Conservation (phyloP, 2,113 vertebrate species). For the Mirza zaza region DNA sequence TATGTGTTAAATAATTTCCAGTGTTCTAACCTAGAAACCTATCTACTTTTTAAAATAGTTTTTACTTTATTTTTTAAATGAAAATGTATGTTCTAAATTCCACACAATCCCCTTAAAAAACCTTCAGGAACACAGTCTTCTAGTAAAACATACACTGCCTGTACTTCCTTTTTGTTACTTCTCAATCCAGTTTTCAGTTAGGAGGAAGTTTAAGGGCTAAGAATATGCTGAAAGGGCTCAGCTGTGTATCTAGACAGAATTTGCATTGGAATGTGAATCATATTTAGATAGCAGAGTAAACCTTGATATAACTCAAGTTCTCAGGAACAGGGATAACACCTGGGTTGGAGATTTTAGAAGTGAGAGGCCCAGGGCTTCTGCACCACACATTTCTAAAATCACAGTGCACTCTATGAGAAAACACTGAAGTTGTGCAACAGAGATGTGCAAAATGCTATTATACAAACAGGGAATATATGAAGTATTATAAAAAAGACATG, state of each 20-base stretch:
- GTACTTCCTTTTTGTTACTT: not conserved
- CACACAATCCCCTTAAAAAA: not conserved
- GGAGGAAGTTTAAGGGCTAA: not conserved
- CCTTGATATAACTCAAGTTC: not conserved
- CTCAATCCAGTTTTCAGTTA: conserved; percentile 36
- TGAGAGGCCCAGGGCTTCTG: not conserved
- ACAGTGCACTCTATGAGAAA: not conserved
- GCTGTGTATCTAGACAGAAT: conserved; percentile 17
- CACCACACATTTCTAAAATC: not conserved
- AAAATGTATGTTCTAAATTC: not conserved
- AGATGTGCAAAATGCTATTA: not conserved
- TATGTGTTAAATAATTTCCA: not conserved
- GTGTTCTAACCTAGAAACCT: not conserved
- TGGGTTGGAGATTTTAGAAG: not conserved
- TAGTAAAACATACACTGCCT: not conserved
- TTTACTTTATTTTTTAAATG: not conserved
- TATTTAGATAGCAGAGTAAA: not conserved
- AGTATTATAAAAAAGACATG: not conserved
- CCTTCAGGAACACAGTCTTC: conserved; percentile 35
- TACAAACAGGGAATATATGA: not conserved
- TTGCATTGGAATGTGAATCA: conserved; percentile 53
- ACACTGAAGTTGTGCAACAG: not conserved
- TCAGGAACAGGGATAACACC: not conserved
- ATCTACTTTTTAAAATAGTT: not conserved
- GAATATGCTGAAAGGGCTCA: not conserved